A percentile compares a stretch with the other conserved stretches of the same genome.
phyloP scores from a whole-genome alignment of 1,140 invertebrate genomes.

The Dendrolimus punctatus region DNA sequence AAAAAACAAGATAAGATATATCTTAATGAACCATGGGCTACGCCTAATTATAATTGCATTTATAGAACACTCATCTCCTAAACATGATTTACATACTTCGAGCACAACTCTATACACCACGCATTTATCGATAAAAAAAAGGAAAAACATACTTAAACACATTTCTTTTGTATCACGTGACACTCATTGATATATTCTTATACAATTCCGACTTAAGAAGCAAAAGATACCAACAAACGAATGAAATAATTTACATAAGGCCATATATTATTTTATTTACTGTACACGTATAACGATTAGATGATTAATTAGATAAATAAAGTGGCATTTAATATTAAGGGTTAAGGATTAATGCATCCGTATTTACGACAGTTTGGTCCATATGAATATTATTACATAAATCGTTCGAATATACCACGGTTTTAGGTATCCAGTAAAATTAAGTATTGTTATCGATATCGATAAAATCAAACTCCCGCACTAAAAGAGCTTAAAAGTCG shows the following conservation, averaged over 20 bases:
- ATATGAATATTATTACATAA: slow-evolving; percentile 67
- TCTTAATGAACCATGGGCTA: slow-evolving; percentile 23
- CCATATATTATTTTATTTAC: slow-evolving; percentile 57
- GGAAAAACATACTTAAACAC: slow-evolving; percentile 10
- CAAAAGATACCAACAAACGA: slow-evolving; percentile 52
- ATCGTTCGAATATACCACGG: slow-evolving; percentile 41
- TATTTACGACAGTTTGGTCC: slow-evolving; percentile 69
- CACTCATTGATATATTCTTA: slow-evolving; percentile 33
- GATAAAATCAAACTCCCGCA: too few relatives aligned
- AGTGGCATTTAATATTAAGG: slow-evolving; percentile 59
- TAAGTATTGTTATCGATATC: background rate
- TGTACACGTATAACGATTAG: slow-evolving; percentile 67
- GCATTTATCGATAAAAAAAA: slow-evolving; percentile 20
- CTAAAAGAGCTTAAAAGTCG: too few relatives aligned
- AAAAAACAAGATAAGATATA: slow-evolving; percentile 1
- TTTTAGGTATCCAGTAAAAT: slow-evolving; percentile 47
- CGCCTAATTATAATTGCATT: slow-evolving; percentile 42
- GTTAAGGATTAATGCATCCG: slow-evolving; percentile 61
- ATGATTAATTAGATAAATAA: slow-evolving; percentile 68
- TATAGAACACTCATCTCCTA: slow-evolving; percentile 55
- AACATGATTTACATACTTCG: slow-evolving; percentile 33
- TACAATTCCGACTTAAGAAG: slow-evolving; percentile 44
- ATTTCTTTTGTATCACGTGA: slow-evolving; percentile 1
- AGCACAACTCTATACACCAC: slow-evolving; percentile 39
- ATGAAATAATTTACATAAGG: slow-evolving; percentile 69